Conservation (phyloP, 2,797 vertebrate genomes). For the Spinibarbus caldwelli region DNA sequence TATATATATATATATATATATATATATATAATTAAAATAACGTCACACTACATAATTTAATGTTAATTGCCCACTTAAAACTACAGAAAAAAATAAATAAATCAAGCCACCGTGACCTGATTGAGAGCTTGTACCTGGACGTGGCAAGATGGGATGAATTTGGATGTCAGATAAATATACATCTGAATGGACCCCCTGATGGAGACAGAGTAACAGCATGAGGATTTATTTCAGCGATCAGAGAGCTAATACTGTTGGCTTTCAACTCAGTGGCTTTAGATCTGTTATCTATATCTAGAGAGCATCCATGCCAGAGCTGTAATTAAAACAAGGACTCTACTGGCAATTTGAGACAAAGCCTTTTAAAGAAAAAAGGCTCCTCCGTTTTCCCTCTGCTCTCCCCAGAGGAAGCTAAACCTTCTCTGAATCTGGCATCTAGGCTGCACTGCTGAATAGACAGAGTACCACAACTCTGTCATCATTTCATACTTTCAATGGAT, state of each 20-base stretch:
- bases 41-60: not conserved
- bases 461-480: constrained; percentile 24
- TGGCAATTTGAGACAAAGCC: constrained; percentile 58
- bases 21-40: not conserved
- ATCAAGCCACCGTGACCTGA: not conserved
- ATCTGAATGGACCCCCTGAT: constrained; percentile 2
- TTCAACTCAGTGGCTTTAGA: constrained; percentile 62
- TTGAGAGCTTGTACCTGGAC: constrained; percentile 6
- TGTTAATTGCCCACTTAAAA: not conserved
- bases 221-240: constrained; percentile 57
- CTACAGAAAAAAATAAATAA: not conserved
- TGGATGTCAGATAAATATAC: constrained; percentile 50
- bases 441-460: constrained; percentile 19
- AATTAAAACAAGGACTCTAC: constrained; percentile 58
- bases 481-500: not conserved
- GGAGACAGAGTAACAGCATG: constrained; percentile 46
- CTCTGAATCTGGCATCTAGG: constrained; percentile 8
- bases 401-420: constrained; percentile 28
- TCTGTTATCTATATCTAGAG: constrained; percentile 62
- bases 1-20: not conserved
- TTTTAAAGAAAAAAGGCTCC: constrained; percentile 52
- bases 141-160: constrained; percentile 15
- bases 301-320: constrained; percentile 57
- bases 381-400: constrained; percentile 23
- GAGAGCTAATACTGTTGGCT: constrained; percentile 60